phyloP scores from a whole-genome alignment of 2,797 vertebrate species.

The Poecilia gillii region DNA sequence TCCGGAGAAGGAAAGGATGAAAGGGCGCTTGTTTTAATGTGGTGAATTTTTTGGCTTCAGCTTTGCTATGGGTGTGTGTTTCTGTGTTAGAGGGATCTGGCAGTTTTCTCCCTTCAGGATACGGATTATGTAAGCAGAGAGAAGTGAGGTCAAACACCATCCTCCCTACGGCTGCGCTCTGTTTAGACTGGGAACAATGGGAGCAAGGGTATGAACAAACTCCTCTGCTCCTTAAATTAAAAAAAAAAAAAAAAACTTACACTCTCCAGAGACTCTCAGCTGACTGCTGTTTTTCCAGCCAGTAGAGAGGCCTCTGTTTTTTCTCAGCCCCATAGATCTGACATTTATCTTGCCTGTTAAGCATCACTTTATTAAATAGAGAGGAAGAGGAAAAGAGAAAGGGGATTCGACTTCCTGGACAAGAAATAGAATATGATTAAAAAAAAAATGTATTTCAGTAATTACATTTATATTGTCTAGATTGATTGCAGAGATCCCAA shows the following conservation, averaged over 20 bases:
- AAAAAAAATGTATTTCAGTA: neutral
- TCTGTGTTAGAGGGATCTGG: conserved; percentile 49
- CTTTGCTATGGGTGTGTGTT: conserved; percentile 27
- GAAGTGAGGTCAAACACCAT: conserved; percentile 52
- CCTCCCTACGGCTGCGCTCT: conserved; percentile 29
- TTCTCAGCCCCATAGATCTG: neutral
- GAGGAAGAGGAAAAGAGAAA: conserved; percentile 13
- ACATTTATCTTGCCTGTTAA: conserved; percentile 26
- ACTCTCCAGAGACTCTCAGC: conserved; percentile 16
- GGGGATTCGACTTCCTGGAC: conserved; percentile 12
- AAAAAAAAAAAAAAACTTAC: neutral
- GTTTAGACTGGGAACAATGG: conserved; percentile 59
- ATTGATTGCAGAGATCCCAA: neutral
- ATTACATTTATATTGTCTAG: neutral
- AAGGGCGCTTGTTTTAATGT: conserved; percentile 46
- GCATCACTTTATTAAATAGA: conserved; percentile 20
- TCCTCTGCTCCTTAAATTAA: conserved; percentile 25
- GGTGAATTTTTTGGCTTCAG: conserved; percentile 44
- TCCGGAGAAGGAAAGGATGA: conserved; percentile 36
- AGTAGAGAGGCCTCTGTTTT: neutral
- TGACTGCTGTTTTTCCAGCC: conserved; percentile 3
- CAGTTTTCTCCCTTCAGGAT: conserved; percentile 53
- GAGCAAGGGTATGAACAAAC: conserved; percentile 40
- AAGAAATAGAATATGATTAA: neutral
- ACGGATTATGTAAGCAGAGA: conserved; percentile 62